Percentiles rank a stretch among this genome's conserved stretches.
phyloP scores from a whole-genome alignment of 2,888 invertebrate species.

The Epinotia nisella region DNA sequence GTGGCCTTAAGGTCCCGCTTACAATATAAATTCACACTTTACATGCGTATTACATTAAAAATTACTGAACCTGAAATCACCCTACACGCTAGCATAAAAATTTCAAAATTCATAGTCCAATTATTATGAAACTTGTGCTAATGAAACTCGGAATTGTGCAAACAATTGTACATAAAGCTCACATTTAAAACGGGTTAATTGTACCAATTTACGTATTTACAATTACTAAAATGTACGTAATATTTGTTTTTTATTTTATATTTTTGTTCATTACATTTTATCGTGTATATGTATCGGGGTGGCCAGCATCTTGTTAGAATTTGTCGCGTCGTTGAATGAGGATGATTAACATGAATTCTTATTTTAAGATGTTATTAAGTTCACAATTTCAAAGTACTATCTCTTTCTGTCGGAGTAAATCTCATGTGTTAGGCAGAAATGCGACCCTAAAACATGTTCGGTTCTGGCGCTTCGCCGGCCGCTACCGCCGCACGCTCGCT shows the following conservation, averaged over 20 bases:
- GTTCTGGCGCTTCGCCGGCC: too few species aligned
- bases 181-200: conserved; percentile 33
- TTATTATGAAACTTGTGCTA: conserved; percentile 33
- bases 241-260: conserved; percentile 6
- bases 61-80: conserved; percentile 8
- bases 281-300: not conserved
- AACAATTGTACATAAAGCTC: conserved; percentile 39
- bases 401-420: too few species aligned
- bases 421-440: too few species aligned
- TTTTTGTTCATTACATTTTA: not conserved
- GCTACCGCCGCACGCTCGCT: too few species aligned
- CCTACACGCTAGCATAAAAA: conserved; percentile 22
- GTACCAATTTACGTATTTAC: conserved; percentile 17
- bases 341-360: too few species aligned
- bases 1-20: not conserved
- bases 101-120: conserved; percentile 36
- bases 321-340: too few species aligned
- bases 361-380: too few species aligned
- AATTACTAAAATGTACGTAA: conserved; percentile 16
- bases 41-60: conserved; percentile 7
- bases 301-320: too few species aligned
- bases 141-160: conserved; percentile 30
- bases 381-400: too few species aligned
- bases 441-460: too few species aligned
- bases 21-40: conserved; percentile 3